A percentile compares a stretch with the other conserved stretches of the same genome.
These are phyloP conservation scores for Oryzias javanicus DNA, from an alignment of 2,113 vertebrate genomes.

Conservation along the genomic window DNA sequence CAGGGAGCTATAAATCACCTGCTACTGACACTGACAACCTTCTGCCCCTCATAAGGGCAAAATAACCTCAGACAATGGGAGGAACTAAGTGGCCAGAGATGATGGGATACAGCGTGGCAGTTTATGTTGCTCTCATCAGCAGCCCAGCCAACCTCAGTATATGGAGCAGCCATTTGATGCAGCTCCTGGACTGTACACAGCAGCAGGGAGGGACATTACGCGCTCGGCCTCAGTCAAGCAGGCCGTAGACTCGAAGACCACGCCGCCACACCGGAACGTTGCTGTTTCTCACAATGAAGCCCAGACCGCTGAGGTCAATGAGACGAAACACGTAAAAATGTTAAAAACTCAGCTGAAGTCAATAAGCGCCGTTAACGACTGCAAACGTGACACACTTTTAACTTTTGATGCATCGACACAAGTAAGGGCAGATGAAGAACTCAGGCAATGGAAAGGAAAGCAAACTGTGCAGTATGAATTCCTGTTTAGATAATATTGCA, in stretches of 20 bases:
- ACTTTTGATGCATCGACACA: constrained; percentile 12
- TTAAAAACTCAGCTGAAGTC: constrained; percentile 26
- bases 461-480: too few relatives aligned
- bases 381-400: constrained; percentile 14
- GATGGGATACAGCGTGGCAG: constrained; percentile 71
- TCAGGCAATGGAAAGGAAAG: too few relatives aligned
- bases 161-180: constrained; percentile 81
- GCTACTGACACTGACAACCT: constrained; percentile 71
- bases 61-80: constrained; percentile 75
- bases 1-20: constrained; percentile 82
- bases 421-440: too few relatives aligned
- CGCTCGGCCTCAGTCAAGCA: constrained; percentile 74
- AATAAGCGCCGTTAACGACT: constrained; percentile 10
- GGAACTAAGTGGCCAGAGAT: constrained; percentile 77
- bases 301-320: constrained; percentile 51
- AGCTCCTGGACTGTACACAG: constrained; percentile 73
- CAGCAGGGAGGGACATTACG: constrained; percentile 87
- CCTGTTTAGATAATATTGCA: too few relatives aligned
- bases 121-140: constrained; percentile 78
- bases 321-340: neutral
- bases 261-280: constrained; percentile 39
- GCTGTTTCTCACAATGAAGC: constrained; percentile 62
- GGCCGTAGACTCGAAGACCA: constrained; percentile 73
- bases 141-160: constrained; percentile 72
- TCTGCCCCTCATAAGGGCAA: constrained; percentile 76